phyloP scores from a whole-genome alignment of 2,113 vertebrate genomes.

The Strix aluco region DNA sequence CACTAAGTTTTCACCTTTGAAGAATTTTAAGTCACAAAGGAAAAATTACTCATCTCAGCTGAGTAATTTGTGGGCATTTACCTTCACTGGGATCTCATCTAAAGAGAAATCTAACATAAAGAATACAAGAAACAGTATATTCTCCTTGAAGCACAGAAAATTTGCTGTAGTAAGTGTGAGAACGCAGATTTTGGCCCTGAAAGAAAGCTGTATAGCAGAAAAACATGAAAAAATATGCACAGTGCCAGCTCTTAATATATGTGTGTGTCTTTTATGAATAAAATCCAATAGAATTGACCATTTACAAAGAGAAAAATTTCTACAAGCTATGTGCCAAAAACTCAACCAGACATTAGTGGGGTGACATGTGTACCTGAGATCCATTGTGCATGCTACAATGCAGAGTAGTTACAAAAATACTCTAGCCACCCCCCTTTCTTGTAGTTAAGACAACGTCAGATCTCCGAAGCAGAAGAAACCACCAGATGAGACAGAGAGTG shows the following conservation, averaged over 20 bases:
- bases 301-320: neutral
- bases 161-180: neutral
- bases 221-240: neutral
- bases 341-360: neutral
- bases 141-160: neutral
- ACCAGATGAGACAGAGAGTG: fast-evolving
- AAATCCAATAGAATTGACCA: neutral
- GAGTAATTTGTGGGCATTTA: neutral
- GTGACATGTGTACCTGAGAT: neutral
- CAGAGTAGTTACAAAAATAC: neutral
- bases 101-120: neutral
- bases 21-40: neutral
- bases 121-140: neutral
- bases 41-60: neutral
- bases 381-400: neutral
- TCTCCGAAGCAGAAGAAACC: neutral
- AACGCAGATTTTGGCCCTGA: neutral
- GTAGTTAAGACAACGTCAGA: neutral
- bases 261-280: neutral
- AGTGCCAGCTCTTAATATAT: neutral
- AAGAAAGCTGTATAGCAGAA: neutral
- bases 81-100: neutral
- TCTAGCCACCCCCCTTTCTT: neutral
- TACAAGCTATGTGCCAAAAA: neutral
- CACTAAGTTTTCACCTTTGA: neutral